phyloP scores from a whole-genome alignment of 2,113 vertebrate genomes.

The Lagopus leucura region DNA sequence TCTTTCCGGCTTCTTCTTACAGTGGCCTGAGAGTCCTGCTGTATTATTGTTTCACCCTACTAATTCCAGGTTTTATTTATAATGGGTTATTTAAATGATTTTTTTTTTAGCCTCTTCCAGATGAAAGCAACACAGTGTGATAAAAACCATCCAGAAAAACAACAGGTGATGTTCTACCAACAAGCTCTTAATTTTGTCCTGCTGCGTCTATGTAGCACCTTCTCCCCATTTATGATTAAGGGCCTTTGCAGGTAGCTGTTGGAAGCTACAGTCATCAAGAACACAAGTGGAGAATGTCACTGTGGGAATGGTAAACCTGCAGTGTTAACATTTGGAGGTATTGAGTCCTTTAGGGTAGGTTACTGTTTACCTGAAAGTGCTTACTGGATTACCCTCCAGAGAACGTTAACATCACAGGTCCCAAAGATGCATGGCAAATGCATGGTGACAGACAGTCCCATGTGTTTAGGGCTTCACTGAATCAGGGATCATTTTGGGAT shows the following conservation, averaged over 20 bases:
- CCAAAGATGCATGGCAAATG: background rate
- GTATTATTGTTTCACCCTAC: background rate
- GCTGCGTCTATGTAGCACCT: rapidly evolving
- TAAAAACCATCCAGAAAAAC: background rate
- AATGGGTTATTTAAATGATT: background rate
- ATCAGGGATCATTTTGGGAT: too few species aligned
- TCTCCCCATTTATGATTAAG: background rate
- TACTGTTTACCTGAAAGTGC: background rate
- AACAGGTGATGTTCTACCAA: background rate
- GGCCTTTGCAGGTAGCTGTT: background rate
- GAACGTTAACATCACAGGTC: background rate
- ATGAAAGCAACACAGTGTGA: background rate
- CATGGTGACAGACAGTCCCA: too few species aligned
- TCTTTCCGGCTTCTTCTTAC: background rate
- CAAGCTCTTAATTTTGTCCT: background rate
- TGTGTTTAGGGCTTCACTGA: background rate
- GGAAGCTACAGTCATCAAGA: background rate
- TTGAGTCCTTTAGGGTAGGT: background rate
- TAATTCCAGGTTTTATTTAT: background rate
- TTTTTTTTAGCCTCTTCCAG: background rate
- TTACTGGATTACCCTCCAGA: background rate
- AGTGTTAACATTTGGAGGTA: background rate
- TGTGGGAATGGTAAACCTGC: too few species aligned
- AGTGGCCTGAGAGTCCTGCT: background rate
- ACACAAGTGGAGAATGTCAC: too few species aligned